Base-by-base conservation (phyloP, 2,113 vertebrate genomes). In the Aleadryas rufinucha region DNA sequence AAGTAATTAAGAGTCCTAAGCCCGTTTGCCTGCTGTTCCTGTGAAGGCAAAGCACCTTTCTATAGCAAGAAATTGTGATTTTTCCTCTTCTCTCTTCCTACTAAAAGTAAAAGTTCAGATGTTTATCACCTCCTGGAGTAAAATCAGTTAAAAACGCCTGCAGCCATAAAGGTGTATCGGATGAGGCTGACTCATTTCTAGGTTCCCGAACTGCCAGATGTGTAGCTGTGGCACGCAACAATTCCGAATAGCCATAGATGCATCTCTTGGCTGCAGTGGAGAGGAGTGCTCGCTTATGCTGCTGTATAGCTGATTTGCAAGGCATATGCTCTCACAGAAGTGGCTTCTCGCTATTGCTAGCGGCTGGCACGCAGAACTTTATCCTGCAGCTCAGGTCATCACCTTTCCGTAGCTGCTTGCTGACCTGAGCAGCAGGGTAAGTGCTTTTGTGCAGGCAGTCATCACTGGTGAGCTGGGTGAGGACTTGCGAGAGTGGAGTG, bases 251-350 rank as follows among this genome's bases (percentile, higher is more conserved):
- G 66, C 41, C 27, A 16, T 11, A 42, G 30, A 3, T 39, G 31
- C 41, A 45, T 30, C 69, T 72, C 30, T 17, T 27, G 10, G 63
- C 71, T 37, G 56, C 54, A 26, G 22, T 2, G 35, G 19, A 26
- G 60, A n/a, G n/a, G 39, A 61, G 37, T 0, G 9, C 16, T 22
- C 8, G 2, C 0, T 0, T 15, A 16, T 27, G 15, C 11, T 11
- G 2, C 49, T 33, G 33, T 7, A 1, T 10, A 41, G 11, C 64
- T 33, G 28, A 42, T 66, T 10, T 31, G 26, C 27, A 39, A 66
- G 33, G 70, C 45, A 75, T 39, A 76, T 14, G 17, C 12, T 45
- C 6, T 23, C 52, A 15, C 1, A 0, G 19, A 44, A 52, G 33
- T 8, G 37, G 9, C 35, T 75, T n/a, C 56, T 45, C 17, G 30